Conservation (phyloP, 2,888 invertebrate genomes). For the Diarsia brunnea region DNA sequence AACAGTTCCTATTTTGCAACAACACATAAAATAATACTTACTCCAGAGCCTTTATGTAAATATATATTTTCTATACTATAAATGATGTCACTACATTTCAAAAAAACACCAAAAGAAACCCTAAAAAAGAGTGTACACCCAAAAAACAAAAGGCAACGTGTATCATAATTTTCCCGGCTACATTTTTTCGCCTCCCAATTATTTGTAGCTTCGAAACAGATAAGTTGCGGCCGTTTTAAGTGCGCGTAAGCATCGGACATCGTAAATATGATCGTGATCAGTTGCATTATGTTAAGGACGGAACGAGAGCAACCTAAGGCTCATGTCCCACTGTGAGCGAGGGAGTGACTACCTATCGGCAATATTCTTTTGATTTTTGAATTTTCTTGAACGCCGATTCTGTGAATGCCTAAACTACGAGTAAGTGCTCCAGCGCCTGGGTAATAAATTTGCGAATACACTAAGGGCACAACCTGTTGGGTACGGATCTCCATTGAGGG, state of each 20-base stretch:
- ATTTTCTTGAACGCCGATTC: too few species aligned
- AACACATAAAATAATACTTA: background rate
- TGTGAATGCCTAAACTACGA: too few species aligned
- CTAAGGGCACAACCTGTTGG: too few species aligned
- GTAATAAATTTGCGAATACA: too few species aligned
- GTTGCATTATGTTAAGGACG: slow-evolving; percentile 77
- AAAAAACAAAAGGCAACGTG: slow-evolving; percentile 48
- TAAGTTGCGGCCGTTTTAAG: slow-evolving; percentile 68
- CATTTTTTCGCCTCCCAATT: slow-evolving; percentile 70
- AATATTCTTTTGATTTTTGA: too few species aligned
- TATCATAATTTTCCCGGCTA: slow-evolving; percentile 55
- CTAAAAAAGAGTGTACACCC: slow-evolving; percentile 24
- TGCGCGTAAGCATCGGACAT: slow-evolving; percentile 69
- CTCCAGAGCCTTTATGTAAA: background rate
- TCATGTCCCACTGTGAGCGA: background rate
- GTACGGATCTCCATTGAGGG: too few species aligned
- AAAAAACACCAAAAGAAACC: background rate
- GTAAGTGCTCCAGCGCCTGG: too few species aligned
- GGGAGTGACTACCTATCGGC: background rate
- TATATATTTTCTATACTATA: background rate
- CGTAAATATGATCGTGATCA: slow-evolving; percentile 86
- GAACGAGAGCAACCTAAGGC: slow-evolving; percentile 72
- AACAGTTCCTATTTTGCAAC: too few species aligned
- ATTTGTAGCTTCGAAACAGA: slow-evolving; percentile 69
- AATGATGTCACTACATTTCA: background rate